Evolutionary conservation across 2,888 invertebrate species (phyloP), one percentile per base, ranked within the genome.

Genomic region (Melipona beecheii): DNA sequence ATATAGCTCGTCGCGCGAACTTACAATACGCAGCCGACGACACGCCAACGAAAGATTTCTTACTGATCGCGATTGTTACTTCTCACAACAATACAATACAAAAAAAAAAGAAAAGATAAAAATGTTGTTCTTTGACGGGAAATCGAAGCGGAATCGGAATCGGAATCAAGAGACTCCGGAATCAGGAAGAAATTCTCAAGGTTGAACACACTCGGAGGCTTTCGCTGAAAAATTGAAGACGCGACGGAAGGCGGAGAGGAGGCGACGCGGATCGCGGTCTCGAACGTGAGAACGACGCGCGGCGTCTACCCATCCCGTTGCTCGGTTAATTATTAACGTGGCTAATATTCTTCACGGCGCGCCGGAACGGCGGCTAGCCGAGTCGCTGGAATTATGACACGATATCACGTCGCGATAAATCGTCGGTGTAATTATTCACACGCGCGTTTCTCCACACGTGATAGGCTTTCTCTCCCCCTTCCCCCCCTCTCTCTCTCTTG

Each of bases 351-450:
- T 90, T 77, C 86, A 52, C 83, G 82, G 27, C 77, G 74, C 79
- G 81, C 50, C 81, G 69, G 66, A 68, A 78, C 83, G 80, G 62
- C 85, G 65, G 52, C 78, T 83, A 79, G 81, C 82, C 83, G 79
- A 74, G 75, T 70, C 79, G 36, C 79, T 81, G 84, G 70, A 89
- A 89, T 89, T 90, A 89, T 86, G 89, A 88, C 87, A 75, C 89
- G 87, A 89, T 89, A 90, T 89, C 86, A 77, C 89, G 87, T 83
- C 89, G 89, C 89, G 90, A 89, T 89, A 89, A 89, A 89, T 88
- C 87, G 86, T 72, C 84, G 31, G 65, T 58, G 83, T 85, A 85
- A 89, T 89, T 89, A 89, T 85, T 89, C 90, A 89, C 80, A 71
- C 75, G 66, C 71, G 81, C 56, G 27, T 81, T 64, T 58, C 50